phyloP scores from a whole-genome alignment of 37 sponge, comb jelly and placozoan species.

The Eunapius fragilis region DNA sequence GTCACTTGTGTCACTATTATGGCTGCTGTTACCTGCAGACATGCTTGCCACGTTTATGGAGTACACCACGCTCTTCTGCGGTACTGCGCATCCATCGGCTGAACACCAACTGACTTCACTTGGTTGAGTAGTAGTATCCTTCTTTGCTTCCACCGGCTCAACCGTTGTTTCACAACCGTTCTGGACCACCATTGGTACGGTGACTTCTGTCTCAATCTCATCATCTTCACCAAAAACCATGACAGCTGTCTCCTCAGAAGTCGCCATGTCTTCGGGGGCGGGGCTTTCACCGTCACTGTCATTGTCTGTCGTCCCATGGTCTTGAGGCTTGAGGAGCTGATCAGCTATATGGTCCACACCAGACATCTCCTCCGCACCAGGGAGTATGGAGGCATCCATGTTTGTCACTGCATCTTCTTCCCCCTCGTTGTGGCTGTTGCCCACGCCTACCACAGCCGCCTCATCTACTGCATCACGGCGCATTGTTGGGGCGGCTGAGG shows the following conservation, averaged over 20 bases:
- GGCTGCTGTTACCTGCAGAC: not conserved
- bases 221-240: not conserved
- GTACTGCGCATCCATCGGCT: not conserved
- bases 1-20: not conserved
- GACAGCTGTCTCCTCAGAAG: not conserved
- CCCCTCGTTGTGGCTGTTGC: not conserved
- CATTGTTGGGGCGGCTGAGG: not conserved
- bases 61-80: not conserved
- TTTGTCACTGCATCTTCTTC: conserved; percentile 18
- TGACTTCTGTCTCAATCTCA: not conserved
- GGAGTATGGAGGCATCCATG: conserved; percentile 23
- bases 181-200: not conserved
- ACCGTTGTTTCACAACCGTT: not conserved
- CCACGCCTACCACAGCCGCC: conserved; percentile 2
- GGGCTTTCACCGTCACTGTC: conserved; percentile 1
- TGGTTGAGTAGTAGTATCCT: not conserved
- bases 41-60: not conserved
- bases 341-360: not conserved
- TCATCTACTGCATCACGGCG: conserved; percentile 2
- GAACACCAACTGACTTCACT: not conserved
- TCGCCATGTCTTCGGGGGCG: not conserved
- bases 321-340: not conserved
- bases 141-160: not conserved
- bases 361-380: not conserved
- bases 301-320: not conserved